These are phyloP conservation scores for Metopolophium dirhodum DNA, from an alignment of 1,140 invertebrate species.

Conservation along the genomic window DNA sequence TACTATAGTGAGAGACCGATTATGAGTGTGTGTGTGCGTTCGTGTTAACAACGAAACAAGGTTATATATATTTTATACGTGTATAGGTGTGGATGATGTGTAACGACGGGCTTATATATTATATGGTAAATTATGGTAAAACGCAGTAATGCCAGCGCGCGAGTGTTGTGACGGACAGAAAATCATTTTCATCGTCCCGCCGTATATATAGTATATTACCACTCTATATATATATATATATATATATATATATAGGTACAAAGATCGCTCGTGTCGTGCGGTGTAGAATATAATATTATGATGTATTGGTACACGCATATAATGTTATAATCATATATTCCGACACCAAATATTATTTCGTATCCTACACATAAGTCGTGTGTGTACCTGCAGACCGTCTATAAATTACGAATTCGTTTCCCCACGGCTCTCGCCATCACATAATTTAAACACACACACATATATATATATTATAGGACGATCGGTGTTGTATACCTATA, in stretches of 20 bases:
- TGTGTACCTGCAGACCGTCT: neutral
- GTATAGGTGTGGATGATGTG: neutral
- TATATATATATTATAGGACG: neutral
- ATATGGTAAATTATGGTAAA: constrained; percentile 45
- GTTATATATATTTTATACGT: neutral
- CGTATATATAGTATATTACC: neutral
- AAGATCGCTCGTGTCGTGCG: neutral
- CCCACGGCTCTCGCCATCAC: neutral
- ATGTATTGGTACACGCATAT: neutral
- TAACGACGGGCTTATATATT: constrained; percentile 13
- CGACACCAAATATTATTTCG: neutral
- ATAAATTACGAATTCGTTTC: neutral
- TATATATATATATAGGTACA: neutral
- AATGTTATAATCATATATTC: neutral
- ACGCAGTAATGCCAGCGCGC: neutral
- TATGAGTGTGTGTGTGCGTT: neutral
- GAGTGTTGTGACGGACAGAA: neutral
- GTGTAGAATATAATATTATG: neutral
- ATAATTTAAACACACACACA: no score
- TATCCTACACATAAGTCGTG: neutral
- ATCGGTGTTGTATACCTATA: neutral
- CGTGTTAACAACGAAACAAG: constrained; percentile 20
- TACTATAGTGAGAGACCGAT: neutral
- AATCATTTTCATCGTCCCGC: neutral
- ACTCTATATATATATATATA: neutral